phyloP scores from a whole-genome alignment of 2,888 invertebrate species.

The Noctuana brunneofusca region DNA sequence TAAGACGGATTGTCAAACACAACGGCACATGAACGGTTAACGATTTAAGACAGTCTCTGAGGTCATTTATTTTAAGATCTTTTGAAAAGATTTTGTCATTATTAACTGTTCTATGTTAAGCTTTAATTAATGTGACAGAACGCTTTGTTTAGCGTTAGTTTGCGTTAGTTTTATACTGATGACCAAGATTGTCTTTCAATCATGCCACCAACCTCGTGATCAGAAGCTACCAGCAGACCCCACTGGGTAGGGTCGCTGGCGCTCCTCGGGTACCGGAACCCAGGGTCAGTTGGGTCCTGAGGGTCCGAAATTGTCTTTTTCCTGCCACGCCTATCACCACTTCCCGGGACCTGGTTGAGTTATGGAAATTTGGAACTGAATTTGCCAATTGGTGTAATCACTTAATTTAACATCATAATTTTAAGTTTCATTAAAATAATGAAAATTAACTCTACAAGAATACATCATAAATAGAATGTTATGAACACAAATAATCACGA shows the following conservation, averaged over 20 bases:
- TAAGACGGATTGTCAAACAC: constrained; percentile 43
- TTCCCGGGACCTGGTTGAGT: constrained; percentile 48
- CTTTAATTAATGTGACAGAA: constrained; percentile 13
- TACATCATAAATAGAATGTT: background rate
- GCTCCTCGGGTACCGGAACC: constrained; percentile 51
- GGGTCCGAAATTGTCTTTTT: constrained; percentile 57
- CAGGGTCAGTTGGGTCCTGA: constrained; percentile 41
- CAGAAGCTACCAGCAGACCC: constrained; percentile 59
- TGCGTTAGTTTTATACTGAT: constrained; percentile 4
- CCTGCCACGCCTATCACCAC: constrained; percentile 65
- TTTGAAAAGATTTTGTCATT: constrained; percentile 19
- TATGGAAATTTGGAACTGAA: constrained; percentile 43
- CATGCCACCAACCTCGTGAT: constrained; percentile 54
- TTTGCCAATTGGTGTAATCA: constrained; percentile 41
- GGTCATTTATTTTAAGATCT: constrained; percentile 29
- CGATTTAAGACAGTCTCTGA: constrained; percentile 43
- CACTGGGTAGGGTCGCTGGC: constrained; percentile 55
- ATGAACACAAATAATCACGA: background rate
- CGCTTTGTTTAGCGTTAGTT: constrained; percentile 1
- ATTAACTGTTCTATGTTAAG: constrained; percentile 22
- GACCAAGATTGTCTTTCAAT: constrained; percentile 42
- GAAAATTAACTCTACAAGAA: background rate
- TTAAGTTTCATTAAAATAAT: background rate
- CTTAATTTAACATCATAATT: background rate
- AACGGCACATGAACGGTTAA: constrained; percentile 40